These are phyloP conservation scores for Arrhopalites spinosus DNA, from an alignment of 2,888 invertebrate genomes.

Conservation along the genomic window DNA sequence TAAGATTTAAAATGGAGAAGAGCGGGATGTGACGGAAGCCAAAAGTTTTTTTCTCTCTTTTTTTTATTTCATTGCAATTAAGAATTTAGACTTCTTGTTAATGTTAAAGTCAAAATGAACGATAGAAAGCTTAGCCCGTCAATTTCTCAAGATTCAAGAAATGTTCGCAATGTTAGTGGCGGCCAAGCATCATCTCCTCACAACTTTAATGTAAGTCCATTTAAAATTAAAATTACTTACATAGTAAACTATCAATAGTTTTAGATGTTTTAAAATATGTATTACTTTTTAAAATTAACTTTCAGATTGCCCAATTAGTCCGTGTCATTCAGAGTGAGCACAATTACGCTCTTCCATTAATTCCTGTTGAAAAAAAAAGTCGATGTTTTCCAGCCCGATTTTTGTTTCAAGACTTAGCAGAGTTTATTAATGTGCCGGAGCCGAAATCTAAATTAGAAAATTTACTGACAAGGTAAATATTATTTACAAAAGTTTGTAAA, in stretches of 20 bases:
- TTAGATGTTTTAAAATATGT: not conserved
- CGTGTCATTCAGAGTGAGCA: constrained; percentile 45
- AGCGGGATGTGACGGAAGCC: too few species aligned
- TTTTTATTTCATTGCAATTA: too few species aligned
- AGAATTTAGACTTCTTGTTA: too few species aligned
- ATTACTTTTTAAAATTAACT: not conserved
- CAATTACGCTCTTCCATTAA: constrained; percentile 37
- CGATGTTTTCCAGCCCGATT: constrained; percentile 21
- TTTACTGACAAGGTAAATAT: constrained; percentile 9
- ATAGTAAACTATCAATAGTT: not conserved
- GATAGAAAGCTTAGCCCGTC: too few species aligned
- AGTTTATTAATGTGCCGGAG: constrained; percentile 14
- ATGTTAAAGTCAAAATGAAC: too few species aligned
- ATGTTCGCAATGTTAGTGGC: too few species aligned
- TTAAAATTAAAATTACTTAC: not conserved
- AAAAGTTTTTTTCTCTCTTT: too few species aligned
- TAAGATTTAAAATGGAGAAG: too few species aligned
- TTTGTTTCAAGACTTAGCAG: constrained; percentile 21
- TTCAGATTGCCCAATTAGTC: constrained; percentile 38
- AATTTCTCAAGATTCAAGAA: too few species aligned
- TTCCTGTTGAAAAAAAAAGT: constrained; percentile 33
- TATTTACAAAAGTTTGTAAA: not conserved
- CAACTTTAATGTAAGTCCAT: too few species aligned
- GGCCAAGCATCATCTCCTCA: too few species aligned
- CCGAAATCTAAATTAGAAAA: constrained; percentile 16